A percentile compares a stretch with the other conserved stretches of the same genome.
Evolutionary conservation across 2,888 invertebrate species (phyloP).

Genomic region (Lasioglossum morio): DNA sequence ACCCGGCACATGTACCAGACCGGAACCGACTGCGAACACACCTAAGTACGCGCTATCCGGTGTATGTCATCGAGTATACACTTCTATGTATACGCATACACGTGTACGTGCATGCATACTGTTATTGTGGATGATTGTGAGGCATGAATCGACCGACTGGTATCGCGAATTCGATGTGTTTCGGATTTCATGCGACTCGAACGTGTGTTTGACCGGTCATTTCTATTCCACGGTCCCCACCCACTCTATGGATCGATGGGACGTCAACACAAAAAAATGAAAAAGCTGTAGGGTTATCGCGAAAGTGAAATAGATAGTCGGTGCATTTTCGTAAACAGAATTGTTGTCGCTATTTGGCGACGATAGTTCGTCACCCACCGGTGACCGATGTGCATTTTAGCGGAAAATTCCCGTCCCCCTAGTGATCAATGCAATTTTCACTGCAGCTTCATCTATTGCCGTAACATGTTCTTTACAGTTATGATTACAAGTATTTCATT

Average conservation of each 20-base stretch:
- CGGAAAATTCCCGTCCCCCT: background rate
- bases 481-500: no score
- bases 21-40: constrained; percentile 62
- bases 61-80: background rate
- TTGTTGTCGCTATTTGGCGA: background rate
- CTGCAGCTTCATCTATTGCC: no score
- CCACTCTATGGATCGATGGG: background rate
- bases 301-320: background rate
- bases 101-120: background rate
- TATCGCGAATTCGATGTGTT: constrained; percentile 56
- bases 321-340: background rate
- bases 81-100: background rate
- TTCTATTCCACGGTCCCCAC: background rate
- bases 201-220: background rate
- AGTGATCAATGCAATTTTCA: background rate
- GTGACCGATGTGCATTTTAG: background rate
- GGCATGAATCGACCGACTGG: constrained; percentile 36
- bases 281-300: background rate
- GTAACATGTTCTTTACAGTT: no score
- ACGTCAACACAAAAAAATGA: background rate
- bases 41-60: constrained; percentile 4
- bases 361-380: background rate
- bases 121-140: background rate
- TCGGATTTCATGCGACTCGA: constrained; percentile 54
- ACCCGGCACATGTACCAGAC: constrained; percentile 66